Base-by-base conservation (phyloP, 2,888 invertebrate species). In the Bellardia bayeri region DNA sequence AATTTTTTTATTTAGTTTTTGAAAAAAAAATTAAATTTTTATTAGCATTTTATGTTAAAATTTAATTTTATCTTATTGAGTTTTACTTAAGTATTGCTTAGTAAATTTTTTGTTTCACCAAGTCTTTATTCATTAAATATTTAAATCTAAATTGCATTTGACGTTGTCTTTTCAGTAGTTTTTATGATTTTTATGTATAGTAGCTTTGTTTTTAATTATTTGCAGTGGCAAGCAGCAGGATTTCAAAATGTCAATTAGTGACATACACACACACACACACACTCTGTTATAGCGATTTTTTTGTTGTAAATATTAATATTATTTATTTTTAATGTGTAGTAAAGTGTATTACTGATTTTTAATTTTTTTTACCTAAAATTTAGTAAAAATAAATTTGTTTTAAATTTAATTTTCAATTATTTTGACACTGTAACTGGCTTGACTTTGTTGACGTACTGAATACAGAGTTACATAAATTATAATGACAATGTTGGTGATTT, bases 41-140 rank as follows among this genome's bases (percentile, higher is more conserved):
- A 56, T 56, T 56, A 56, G 11, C 23, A 56, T 56, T 56, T 56
- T 56, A 56, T 56, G 23, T 56, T 56, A 56, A 51, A 56, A 56
- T 23, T 23, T 23, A 23, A 23, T 23, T 23, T 23, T 23, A 23
- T 56, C 8, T 56, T 56, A 56, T 56, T 56, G 56, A 56, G 16
- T 7, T 56, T 56, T 51, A 23, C 9, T 23, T 3, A 23, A 23
- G 6, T 56, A 5, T 23, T 23, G 23, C 23, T 3, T 4, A 56
- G 8, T 56, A 16, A 23, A 9, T 56, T 23, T 56, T 56, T 56
- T 23, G 11, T 56, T 23, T 56, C 37, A 37, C 37, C 37, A 4
- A 37, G 37, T 37, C 37, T 37, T 37, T 37, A 37, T 56, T 23
- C 23, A 23, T 56, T 56, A 11, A 45, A 45, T 56, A 56, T 56